These are phyloP conservation scores for Syngnathus acus DNA, from an alignment of 2,797 vertebrate species.

Conservation along the genomic window DNA sequence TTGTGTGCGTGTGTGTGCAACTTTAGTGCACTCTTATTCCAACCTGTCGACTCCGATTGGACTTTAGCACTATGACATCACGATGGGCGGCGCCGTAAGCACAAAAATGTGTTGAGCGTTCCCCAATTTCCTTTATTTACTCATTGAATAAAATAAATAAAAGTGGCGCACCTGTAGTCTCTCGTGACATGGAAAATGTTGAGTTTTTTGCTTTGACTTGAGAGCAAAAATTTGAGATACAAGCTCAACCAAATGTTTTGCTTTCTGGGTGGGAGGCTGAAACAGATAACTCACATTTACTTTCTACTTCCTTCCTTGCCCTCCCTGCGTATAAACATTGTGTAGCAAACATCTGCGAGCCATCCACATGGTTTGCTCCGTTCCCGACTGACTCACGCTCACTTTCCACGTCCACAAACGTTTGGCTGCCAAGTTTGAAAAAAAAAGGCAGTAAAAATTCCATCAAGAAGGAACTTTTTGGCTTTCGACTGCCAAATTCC, in stretches of 20 bases:
- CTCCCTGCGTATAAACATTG: background rate
- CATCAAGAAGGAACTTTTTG: conserved; percentile 17
- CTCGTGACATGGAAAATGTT: too few relatives aligned
- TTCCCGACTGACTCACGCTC: conserved; percentile 26
- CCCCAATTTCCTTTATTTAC: too few relatives aligned
- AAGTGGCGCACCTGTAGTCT: too few relatives aligned
- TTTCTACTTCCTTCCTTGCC: background rate
- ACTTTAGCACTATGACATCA: background rate
- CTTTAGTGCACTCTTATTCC: background rate
- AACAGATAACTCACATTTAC: too few relatives aligned
- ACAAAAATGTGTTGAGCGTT: background rate
- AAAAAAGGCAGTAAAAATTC: conserved; percentile 18
- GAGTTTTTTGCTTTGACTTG: too few relatives aligned
- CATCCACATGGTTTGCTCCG: conserved; percentile 16
- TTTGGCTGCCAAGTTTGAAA: conserved; percentile 17
- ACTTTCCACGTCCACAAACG: conserved; percentile 26
- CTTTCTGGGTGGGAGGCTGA: too few relatives aligned
- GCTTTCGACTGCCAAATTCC: conserved; percentile 33
- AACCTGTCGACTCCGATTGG: background rate
- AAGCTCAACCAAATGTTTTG: too few relatives aligned
- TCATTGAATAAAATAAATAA: too few relatives aligned
- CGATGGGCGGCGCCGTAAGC: background rate
- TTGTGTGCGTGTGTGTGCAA: background rate
- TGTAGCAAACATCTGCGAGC: conserved; percentile 48
- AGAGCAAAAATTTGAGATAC: too few relatives aligned